Evolutionary conservation across 92 coral and sea anemone species (phyloP), one percentile per base, ranked within the genome.

Genomic region (Epizoanthus scotinus): DNA sequence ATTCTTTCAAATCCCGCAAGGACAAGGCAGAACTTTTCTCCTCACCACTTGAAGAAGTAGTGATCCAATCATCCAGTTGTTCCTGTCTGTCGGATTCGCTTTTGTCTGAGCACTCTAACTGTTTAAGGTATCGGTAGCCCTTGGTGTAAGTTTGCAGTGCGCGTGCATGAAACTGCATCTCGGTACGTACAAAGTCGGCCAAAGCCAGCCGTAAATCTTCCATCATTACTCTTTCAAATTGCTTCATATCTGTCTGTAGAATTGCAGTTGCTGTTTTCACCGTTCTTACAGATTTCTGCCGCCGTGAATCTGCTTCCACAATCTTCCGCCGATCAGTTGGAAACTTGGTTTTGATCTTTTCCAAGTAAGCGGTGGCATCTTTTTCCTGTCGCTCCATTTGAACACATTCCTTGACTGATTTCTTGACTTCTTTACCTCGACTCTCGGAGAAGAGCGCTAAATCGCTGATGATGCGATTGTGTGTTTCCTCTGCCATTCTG

Each of bases 101-200:
- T 40, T 49, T 3, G 5, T 58, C 67, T 15, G 55, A 54, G 61
- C 67, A 42, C 17, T 75, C 69, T 21, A 75, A 38, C 17, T 36
- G 44, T 17, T 75, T 75, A 28, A 83, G 86, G 70, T 77, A 84
- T 60, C 58, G 77, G 64, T 90, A 90, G 18, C 92, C 88, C 53
- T 92, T 89, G 18, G 97, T 92, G 85, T 87, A 92, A 8, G 79
- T 84, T 38, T 92, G 94, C 10, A 92, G 86, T 3, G 92, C 91
- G 22, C 81, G 87, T 8, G 92, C 97, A 59, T 92, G 94, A 55
- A 87, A 90, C 70, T 91, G 94, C 97, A 92, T 92, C 56, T 92
- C 97, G 0, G 83, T 65, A 2, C 89, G 77, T 2, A 92, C 82
- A 34, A 92, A 85, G 57, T 90, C 94, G 14, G 79, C 71, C 18